phyloP scores from a whole-genome alignment of 1,140 invertebrate genomes.

The Dysdera silvatica region DNA sequence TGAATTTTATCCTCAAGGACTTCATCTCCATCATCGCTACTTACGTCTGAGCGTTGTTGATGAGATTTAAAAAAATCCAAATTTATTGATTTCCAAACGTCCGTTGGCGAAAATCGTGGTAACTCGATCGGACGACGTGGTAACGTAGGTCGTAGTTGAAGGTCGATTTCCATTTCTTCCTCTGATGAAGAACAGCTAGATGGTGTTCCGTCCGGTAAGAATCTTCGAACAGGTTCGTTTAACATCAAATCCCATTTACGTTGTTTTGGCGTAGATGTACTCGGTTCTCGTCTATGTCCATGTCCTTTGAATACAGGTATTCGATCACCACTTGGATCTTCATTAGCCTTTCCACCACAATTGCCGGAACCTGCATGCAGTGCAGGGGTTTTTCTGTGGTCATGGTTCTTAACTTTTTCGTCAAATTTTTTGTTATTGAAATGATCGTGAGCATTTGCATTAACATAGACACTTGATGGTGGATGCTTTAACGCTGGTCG shows the following conservation, averaged over 20 bases:
- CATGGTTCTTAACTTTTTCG: too few species aligned
- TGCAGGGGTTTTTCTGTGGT: too few species aligned
- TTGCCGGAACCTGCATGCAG: too few species aligned
- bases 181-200: conserved; percentile 16
- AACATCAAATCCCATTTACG: conserved; percentile 18
- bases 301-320: not conserved
- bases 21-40: conserved; percentile 39
- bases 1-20: conserved; percentile 52
- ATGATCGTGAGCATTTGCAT: too few species aligned
- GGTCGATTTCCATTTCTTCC: conserved; percentile 51
- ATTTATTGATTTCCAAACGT: conserved; percentile 64
- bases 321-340: too few species aligned
- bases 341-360: too few species aligned
- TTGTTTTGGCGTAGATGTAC: not conserved
- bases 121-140: conserved; percentile 65
- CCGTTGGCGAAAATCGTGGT: conserved; percentile 66
- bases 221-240: not conserved
- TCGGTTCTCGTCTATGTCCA: not conserved
- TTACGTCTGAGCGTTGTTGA: conserved; percentile 19
- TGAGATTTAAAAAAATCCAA: conserved; percentile 34
- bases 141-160: conserved; percentile 63
- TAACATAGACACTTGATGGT: too few species aligned
- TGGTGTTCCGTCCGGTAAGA: not conserved
- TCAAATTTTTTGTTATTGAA: too few species aligned
- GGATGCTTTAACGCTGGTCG: too few species aligned